Base-by-base conservation (phyloP, 2,888 invertebrate genomes). In the Panopea generosa region DNA sequence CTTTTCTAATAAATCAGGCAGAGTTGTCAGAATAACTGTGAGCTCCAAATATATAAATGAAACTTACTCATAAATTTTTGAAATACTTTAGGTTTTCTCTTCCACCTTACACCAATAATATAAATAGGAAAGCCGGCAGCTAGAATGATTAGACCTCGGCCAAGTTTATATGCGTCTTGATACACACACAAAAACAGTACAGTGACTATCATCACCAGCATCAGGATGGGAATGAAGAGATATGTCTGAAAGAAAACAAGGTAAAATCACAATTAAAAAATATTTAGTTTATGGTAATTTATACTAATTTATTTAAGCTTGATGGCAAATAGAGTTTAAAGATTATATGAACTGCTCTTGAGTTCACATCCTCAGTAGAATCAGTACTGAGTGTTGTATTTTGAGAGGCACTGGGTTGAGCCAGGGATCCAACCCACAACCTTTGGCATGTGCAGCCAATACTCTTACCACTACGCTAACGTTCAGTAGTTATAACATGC, bases 91-190 rank as follows among this genome's bases (percentile, higher is more conserved):
- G 90, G 90, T 72, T 93, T 93, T 40, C 94, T 93, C 87, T 94
- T 94, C 94, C 95, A 95, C 61, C 94, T 94, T 47, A 97, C 95
- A 45, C 97, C 95, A 0, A 95, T 88, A 87, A 95, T 95, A 93
- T 97, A 97, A 22, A 96, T 95, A 0, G 97, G 97, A 74, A 97
- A 94, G 1, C 97, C 97, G 27, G 96, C 94, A n/a, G 95, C 90
- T 0, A 97, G 96, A 87, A 97, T 97, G 29, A 95, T 88, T 2
- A 95, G 93, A 18, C 97, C 97, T 91, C 96, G 95, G 6, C 95
- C 94, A 38, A 97, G 96, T 90, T 97, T 96, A 47, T 94, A 93
- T 0, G 97, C 97, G 83, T 96, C 95, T 86, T 96, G 96, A 86
- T 96, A 94, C 66, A 96, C 95, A 2, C 97, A 97, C 84, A 97